A percentile compares a stretch with the other conserved stretches of the same genome.
Evolutionary conservation across 2,797 vertebrate genomes (phyloP).

Genomic region (Sebastes hubbsi): DNA sequence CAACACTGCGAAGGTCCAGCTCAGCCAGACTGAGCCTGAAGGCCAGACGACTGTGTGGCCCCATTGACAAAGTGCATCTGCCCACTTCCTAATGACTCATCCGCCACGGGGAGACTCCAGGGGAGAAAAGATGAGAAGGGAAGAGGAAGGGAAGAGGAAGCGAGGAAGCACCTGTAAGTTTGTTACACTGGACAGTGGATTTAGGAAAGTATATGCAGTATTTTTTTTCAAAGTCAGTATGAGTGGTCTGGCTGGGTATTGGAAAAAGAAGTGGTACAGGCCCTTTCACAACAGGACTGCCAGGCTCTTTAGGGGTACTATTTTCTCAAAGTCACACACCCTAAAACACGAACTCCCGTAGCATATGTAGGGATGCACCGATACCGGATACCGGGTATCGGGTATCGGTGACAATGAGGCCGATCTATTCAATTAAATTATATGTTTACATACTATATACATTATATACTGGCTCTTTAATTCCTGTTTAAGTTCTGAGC

Average conservation of each 20-base stretch:
- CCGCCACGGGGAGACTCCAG: conserved; percentile 20
- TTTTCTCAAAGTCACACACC: fast-evolving
- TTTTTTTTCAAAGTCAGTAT: not conserved
- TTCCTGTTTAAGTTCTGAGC: no score
- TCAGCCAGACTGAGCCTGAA: conserved; percentile 33
- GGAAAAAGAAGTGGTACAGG: not conserved
- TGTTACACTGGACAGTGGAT: conserved; percentile 9
- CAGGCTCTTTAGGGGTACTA: no score
- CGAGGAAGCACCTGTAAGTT: conserved; percentile 14
- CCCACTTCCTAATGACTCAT: conserved; percentile 58
- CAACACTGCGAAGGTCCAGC: conserved; percentile 5
- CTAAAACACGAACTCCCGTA: no score
- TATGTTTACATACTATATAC: no score
- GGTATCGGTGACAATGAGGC: no score
- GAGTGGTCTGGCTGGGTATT: not conserved
- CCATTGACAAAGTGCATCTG: conserved; percentile 63
- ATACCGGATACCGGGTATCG: no score
- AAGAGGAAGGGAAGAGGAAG: conserved; percentile 19
- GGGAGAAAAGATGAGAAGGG: conserved; percentile 19
- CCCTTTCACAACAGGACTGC: not conserved
- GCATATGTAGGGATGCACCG: no score
- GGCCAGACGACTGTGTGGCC: conserved; percentile 37
- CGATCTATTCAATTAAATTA: no score
- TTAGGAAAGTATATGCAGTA: not conserved
- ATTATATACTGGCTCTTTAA: no score